Conservation (phyloP, 1,140 invertebrate species). For the Nomia melanderi region DNA sequence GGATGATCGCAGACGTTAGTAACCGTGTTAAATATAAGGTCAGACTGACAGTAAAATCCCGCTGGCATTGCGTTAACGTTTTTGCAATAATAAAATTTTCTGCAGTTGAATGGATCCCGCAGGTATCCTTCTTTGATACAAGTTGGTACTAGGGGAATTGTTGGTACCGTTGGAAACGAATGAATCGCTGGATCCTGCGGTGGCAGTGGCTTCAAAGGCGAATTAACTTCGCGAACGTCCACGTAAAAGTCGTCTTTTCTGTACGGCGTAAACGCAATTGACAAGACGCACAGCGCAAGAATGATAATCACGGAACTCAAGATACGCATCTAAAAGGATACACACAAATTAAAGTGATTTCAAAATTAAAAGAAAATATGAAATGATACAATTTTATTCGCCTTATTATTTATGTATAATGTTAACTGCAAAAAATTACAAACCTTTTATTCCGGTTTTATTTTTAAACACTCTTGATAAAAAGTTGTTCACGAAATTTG, state of each 20-base stretch:
- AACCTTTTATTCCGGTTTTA: too few species aligned
- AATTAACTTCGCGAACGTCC: constrained; percentile 16
- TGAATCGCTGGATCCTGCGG: constrained; percentile 43
- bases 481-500: too few species aligned
- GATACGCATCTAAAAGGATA: constrained; percentile 35
- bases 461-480: too few species aligned
- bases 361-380: neutral
- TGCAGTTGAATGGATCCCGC: constrained; percentile 45
- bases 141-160: constrained; percentile 19
- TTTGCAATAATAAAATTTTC: constrained; percentile 46
- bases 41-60: constrained; percentile 32
- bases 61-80: constrained; percentile 7
- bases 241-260: neutral
- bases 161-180: constrained; percentile 33
- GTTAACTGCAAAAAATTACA: too few species aligned
- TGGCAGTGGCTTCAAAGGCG: neutral
- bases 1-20: constrained; percentile 18
- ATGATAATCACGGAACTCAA: neutral
- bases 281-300: neutral
- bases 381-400: too few species aligned
- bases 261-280: neutral
- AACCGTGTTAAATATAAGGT: constrained; percentile 26
- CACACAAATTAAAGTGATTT: too few species aligned
- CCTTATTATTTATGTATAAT: too few species aligned
- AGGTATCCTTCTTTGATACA: constrained; percentile 35